Conservation (phyloP, 2,113 vertebrate species). For the Muntiacus reevesi region DNA sequence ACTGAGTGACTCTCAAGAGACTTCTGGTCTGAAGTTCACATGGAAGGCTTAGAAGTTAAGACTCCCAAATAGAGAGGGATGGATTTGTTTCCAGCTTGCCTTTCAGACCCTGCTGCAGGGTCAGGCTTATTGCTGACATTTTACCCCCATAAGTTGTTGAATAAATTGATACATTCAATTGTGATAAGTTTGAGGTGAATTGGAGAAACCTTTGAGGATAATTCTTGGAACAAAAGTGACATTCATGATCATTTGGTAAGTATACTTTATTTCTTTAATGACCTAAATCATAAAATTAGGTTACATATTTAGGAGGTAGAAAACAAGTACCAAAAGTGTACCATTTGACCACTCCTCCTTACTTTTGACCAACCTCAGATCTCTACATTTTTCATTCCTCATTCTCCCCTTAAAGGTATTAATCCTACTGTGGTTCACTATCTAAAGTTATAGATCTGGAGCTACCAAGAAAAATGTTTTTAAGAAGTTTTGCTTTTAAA, state of each 20-base stretch:
- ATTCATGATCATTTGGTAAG: neutral
- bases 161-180: neutral
- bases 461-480: constrained; percentile 14
- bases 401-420: constrained; percentile 34
- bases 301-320: constrained; percentile 46
- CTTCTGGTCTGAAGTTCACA: neutral
- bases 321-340: constrained; percentile 13
- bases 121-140: constrained; percentile 37
- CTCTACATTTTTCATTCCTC: neutral
- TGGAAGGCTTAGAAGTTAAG: constrained; percentile 26
- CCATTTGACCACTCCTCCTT: neutral
- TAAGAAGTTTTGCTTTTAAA: constrained; percentile 16
- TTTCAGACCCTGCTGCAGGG: neutral
- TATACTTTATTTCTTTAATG: neutral
- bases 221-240: constrained; percentile 14
- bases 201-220: neutral
- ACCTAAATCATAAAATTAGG: constrained; percentile 18
- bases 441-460: neutral
- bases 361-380: neutral
- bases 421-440: neutral
- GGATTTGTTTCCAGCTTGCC: constrained; percentile 33
- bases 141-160: neutral
- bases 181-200: neutral
- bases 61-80: neutral
- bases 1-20: neutral